These are phyloP conservation scores for Gallinago solitaria DNA, from an alignment of 2,797 vertebrate genomes.

Conservation along the genomic window DNA sequence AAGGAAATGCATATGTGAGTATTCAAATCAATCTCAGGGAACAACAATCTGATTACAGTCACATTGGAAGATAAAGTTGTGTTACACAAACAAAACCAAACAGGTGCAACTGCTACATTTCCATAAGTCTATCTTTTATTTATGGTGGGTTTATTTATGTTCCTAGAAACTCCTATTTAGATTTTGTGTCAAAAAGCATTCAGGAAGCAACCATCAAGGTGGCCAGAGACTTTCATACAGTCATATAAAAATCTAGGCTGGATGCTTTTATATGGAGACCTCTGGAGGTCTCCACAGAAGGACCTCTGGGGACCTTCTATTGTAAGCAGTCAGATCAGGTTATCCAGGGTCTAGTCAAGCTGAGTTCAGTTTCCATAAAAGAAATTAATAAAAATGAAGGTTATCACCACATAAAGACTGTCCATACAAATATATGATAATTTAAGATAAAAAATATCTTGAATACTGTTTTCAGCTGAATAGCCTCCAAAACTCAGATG, in stretches of 20 bases:
- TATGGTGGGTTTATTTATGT: not conserved
- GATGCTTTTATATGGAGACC: not conserved
- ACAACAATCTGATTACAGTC: not conserved
- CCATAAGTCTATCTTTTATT: not conserved
- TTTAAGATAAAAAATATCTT: not conserved
- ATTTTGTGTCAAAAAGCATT: not conserved
- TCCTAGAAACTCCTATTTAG: not conserved
- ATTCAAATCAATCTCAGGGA: not conserved
- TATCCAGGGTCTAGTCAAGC: not conserved
- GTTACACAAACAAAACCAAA: not conserved
- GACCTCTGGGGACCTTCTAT: not conserved
- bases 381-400: not conserved
- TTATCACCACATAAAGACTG: not conserved
- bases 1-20: not conserved
- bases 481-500: not conserved
- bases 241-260: not conserved
- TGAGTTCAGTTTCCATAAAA: not conserved
- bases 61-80: not conserved
- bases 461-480: not conserved
- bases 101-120: not conserved
- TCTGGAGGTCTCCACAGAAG: not conserved
- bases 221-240: not conserved
- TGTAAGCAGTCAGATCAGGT: not conserved
- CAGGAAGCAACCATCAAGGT: not conserved
- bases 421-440: not conserved